Evolutionary conservation across 2,113 vertebrate genomes (phyloP).

Genomic region (Uria aalge): DNA sequence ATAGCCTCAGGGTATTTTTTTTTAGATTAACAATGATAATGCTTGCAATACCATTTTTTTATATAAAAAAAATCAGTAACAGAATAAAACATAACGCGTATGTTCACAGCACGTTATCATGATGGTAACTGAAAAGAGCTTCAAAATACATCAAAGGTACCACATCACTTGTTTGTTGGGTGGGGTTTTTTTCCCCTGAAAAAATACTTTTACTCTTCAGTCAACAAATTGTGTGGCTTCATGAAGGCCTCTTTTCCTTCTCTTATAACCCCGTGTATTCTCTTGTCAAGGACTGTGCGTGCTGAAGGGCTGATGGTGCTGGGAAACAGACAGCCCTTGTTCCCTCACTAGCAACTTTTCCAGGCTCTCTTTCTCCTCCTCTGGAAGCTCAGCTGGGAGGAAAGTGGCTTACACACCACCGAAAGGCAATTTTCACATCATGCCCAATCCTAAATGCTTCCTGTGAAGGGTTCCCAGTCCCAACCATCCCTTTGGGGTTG

Average conservation of each 20-base stretch:
- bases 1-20: slow-evolving; percentile 33
- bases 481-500: background rate
- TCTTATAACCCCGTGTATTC: background rate
- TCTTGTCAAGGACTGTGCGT: background rate
- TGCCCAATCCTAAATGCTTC: background rate
- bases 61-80: slow-evolving; percentile 59
- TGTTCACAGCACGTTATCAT: slow-evolving; percentile 59
- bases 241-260: background rate
- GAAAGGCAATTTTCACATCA: background rate
- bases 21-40: slow-evolving; percentile 58
- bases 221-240: slow-evolving; percentile 61
- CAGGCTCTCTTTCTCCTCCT: background rate
- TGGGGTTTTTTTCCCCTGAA: slow-evolving; percentile 19
- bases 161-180: background rate
- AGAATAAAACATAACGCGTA: slow-evolving; percentile 54
- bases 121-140: slow-evolving; percentile 65
- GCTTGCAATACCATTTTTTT: slow-evolving; percentile 9
- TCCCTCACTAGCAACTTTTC: background rate
- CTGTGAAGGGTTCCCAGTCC: background rate
- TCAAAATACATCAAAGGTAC: slow-evolving; percentile 66
- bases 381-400: background rate
- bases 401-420: background rate
- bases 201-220: slow-evolving; percentile 70
- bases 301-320: slow-evolving; percentile 21
- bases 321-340: background rate